Conservation (phyloP, 2,113 vertebrate genomes). For the Athene noctua region DNA sequence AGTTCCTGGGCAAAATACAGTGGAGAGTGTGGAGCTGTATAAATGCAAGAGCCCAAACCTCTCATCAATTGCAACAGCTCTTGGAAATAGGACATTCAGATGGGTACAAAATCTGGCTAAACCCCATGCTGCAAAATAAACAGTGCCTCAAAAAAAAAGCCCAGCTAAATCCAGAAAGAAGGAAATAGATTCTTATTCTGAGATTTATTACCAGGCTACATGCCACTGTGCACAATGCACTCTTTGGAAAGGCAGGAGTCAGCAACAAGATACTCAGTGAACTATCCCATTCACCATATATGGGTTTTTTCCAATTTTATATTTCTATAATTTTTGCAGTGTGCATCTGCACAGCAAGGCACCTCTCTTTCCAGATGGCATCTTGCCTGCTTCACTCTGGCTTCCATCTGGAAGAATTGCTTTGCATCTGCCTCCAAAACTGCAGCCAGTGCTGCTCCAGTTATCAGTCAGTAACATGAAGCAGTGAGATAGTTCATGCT, state of each 20-base stretch:
- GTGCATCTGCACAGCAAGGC: constrained; percentile 35
- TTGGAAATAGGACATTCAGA: not conserved
- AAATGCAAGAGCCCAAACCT: not conserved
- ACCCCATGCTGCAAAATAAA: not conserved
- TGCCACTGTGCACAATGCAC: not conserved
- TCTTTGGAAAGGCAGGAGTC: not conserved
- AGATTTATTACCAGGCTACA: not conserved
- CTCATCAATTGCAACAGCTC: not conserved
- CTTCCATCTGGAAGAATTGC: constrained; percentile 54
- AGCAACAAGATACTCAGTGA: not conserved
- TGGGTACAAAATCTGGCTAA: not conserved
- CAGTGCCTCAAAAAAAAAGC: not conserved
- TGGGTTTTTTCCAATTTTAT: not conserved
- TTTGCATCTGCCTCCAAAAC: constrained; percentile 47
- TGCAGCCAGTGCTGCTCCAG: constrained; percentile 20
- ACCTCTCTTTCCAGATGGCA: constrained; percentile 53
- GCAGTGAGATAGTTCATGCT: not conserved
- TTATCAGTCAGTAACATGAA: constrained; percentile 14
- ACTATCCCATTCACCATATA: not conserved
- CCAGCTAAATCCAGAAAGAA: not conserved
- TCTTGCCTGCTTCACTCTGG: constrained; percentile 44
- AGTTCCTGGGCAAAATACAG: not conserved
- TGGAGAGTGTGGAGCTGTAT: not conserved
- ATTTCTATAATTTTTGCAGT: constrained; percentile 21
- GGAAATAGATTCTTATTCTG: not conserved